A percentile compares a stretch with the other conserved stretches of the same genome.
phyloP scores from a whole-genome alignment of 2,888 invertebrate species.

The Drosophila histrio region DNA sequence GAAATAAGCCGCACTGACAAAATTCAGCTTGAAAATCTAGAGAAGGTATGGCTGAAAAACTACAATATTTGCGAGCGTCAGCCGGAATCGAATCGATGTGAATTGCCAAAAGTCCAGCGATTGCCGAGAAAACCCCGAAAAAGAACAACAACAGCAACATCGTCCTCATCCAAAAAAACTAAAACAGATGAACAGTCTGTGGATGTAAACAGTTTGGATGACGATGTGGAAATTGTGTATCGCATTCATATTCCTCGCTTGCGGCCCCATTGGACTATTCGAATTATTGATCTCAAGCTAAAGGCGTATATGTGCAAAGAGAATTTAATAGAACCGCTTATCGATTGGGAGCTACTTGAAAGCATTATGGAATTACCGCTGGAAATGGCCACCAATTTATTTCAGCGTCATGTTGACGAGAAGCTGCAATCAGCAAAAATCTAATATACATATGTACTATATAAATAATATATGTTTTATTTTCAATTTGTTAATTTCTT shows the following conservation, averaged over 20 bases:
- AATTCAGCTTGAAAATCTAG: background rate
- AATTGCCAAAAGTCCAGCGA: background rate
- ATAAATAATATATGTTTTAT: background rate
- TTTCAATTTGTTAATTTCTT: too few species aligned
- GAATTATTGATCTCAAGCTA: conserved; percentile 19
- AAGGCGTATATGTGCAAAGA: conserved; percentile 12
- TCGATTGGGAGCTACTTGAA: conserved; percentile 37
- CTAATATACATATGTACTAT: background rate
- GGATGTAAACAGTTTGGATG: conserved; percentile 7
- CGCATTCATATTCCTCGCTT: conserved; percentile 18
- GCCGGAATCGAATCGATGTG: conserved; percentile 1
- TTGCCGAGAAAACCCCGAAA: background rate
- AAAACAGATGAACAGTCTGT: background rate
- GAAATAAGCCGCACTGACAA: background rate
- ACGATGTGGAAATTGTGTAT: conserved; percentile 12
- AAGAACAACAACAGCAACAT: background rate
- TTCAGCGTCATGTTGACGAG: conserved; percentile 1
- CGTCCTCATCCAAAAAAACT: too few species aligned
- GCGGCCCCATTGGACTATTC: conserved; percentile 10
- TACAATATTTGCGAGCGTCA: background rate
- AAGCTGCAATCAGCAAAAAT: background rate
- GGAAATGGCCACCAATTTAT: background rate
- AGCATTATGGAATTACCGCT: conserved; percentile 27
- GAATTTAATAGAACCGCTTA: conserved; percentile 17
- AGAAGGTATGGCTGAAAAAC: conserved; percentile 11